phyloP scores from a whole-genome alignment of 2,113 vertebrate genomes.

The Trogon melanurus region DNA sequence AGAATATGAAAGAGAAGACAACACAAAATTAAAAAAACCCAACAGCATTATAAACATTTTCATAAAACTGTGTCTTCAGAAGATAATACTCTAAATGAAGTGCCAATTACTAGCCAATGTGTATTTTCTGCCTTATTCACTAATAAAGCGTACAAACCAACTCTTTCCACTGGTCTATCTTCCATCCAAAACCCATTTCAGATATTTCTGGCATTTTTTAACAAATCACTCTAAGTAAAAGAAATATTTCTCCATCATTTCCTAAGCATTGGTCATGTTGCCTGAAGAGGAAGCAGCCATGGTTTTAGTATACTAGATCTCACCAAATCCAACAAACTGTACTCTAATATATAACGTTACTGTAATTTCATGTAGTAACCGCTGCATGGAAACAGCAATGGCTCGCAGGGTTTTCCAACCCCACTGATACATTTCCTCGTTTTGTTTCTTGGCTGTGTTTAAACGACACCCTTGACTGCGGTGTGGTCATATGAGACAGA shows the following conservation, averaged over 20 bases:
- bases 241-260: not conserved
- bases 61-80: not conserved
- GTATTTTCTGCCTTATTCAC: not conserved
- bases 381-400: not conserved
- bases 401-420: not conserved
- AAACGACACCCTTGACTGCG: not conserved
- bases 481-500: not conserved
- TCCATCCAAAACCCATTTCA: not conserved
- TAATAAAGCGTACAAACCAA: not conserved
- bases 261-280: not conserved
- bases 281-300: not conserved
- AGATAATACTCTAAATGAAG: not conserved
- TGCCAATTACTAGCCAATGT: not conserved
- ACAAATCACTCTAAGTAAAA: not conserved
- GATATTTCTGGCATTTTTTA: not conserved
- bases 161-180: not conserved
- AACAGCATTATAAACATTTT: not conserved
- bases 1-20: not conserved
- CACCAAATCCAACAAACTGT: not conserved
- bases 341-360: not conserved
- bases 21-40: fast-evolving
- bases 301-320: not conserved
- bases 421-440: not conserved
- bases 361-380: not conserved
- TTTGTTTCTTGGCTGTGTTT: not conserved